Evolutionary conservation across 2,888 invertebrate genomes (phyloP), one percentile per base, ranked within the genome.

Genomic region (Cartodere bifasciata): DNA sequence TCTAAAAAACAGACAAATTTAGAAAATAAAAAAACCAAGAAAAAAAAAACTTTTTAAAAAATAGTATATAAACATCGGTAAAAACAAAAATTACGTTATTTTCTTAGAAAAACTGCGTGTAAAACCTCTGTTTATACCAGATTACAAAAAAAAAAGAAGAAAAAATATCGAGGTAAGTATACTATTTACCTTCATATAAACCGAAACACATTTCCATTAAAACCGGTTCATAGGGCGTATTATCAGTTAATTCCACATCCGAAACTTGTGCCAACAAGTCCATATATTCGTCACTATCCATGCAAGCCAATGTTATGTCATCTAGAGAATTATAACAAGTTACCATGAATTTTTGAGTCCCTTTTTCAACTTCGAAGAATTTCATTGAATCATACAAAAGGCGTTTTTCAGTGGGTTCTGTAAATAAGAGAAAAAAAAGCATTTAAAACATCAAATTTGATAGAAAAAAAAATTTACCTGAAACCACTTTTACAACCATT

Each of bases 131-230:
- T n/a, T n/a, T n/a, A n/a, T n/a, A n/a, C n/a, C n/a, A n/a, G n/a
- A n/a, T n/a, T n/a, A n/a, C n/a, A n/a, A n/a, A n/a, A n/a, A n/a
- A n/a, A n/a, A n/a, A n/a, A n/a, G n/a, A n/a, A n/a, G n/a, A n/a
- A 27, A 35, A 20, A 29, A 23, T 13, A 7, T 29, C 10, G 4
- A 34, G 29, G 7, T 28, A 32, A 23, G 25, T 15, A 3, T 21
- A 34, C n/a, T n/a, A n/a, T n/a, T 36, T 37, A 32, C 42, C 45
- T 33, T 46, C 42, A 34, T 40, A 46, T 5, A 40, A 32, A 2
- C 48, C 53, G 12, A 52, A 21, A 36, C 53, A 51, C 38, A 52
- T 42, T 36, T 52, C 49, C 10, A 35, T 34, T 4, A 29, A 9
- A 16, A 32, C 29, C 2, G 55, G 51, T 4, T 27, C 20, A 34